phyloP scores from a whole-genome alignment of 2,797 vertebrate genomes.

The Vespertilio murinus region DNA sequence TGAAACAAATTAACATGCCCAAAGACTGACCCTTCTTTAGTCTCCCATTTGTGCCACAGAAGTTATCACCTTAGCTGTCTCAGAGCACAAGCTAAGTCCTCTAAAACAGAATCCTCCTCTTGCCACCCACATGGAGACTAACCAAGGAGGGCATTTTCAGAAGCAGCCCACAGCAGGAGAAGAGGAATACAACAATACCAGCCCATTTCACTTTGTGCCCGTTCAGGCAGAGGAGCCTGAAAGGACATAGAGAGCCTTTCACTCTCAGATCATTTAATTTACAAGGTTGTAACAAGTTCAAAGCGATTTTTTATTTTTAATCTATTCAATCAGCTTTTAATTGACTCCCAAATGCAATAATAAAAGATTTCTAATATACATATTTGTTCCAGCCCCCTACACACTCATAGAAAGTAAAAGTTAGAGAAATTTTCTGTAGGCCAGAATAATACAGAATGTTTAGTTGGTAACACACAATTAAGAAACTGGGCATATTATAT shows the following conservation, averaged over 20 bases:
- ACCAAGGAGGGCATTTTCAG: constrained; percentile 8
- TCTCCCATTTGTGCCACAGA: neutral
- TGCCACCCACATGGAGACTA: neutral
- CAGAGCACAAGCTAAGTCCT: neutral
- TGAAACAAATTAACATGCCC: neutral
- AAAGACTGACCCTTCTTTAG: neutral
- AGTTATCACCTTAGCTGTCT: neutral
- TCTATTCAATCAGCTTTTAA: neutral
- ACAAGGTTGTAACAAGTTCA: neutral
- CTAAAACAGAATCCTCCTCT: constrained; percentile 21
- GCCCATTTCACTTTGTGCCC: neutral
- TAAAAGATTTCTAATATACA: neutral
- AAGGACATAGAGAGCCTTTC: neutral
- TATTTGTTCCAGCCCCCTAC: neutral
- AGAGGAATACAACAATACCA: neutral
- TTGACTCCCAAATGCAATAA: neutral
- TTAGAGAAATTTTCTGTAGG: neutral
- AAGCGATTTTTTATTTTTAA: constrained; percentile 37
- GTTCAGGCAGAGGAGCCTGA: neutral
- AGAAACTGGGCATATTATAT: neutral
- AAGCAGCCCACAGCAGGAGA: neutral
- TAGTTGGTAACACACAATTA: neutral
- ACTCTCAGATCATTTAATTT: neutral
- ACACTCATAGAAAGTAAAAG: constrained; percentile 4
- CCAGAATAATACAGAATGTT: neutral